phyloP scores from a whole-genome alignment of 2,888 invertebrate species.

The Eurytoma adleriae region DNA sequence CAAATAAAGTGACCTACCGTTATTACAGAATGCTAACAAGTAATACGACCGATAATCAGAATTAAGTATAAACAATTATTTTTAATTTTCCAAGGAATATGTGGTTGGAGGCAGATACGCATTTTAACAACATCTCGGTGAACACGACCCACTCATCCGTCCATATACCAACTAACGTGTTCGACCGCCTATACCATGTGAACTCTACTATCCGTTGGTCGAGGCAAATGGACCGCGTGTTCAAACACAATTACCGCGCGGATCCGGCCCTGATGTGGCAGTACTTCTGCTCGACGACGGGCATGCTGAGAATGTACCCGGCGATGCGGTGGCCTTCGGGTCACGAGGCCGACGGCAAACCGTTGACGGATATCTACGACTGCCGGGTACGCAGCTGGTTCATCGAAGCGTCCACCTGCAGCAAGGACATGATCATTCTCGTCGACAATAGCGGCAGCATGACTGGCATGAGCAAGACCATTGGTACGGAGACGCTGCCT shows the following conservation, averaged over 20 bases:
- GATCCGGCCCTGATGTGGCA: conserved; percentile 97
- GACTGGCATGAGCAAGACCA: conserved; percentile 86
- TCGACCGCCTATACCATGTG: conserved; percentile 82
- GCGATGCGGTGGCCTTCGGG: conserved; percentile 73
- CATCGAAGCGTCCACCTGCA: conserved; percentile 97
- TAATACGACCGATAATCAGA: not conserved
- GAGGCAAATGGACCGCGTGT: conserved; percentile 88
- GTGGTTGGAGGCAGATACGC: conserved; percentile 83
- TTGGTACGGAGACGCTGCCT: conserved; percentile 69
- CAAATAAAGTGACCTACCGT: too few relatives aligned
- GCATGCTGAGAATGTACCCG: conserved; percentile 95
- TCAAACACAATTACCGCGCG: conserved; percentile 87
- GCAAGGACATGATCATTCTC: conserved; percentile 97
- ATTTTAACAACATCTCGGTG: conserved; percentile 90
- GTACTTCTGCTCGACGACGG: conserved; percentile 96
- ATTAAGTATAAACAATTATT: not conserved
- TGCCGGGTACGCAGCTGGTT: conserved; percentile 96
- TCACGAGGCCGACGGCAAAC: conserved; percentile 47
- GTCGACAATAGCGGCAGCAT: conserved; percentile 98
- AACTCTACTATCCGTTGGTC: conserved; percentile 94
- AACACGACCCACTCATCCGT: conserved; percentile 90
- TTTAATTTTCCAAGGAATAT: conserved; percentile 74
- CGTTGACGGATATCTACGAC: conserved; percentile 88
- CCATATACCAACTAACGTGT: conserved; percentile 96
- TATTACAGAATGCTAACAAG: too few relatives aligned